Evolutionary conservation across 2,113 vertebrate genomes (phyloP).

Genomic region (Xenopus borealis): DNA sequence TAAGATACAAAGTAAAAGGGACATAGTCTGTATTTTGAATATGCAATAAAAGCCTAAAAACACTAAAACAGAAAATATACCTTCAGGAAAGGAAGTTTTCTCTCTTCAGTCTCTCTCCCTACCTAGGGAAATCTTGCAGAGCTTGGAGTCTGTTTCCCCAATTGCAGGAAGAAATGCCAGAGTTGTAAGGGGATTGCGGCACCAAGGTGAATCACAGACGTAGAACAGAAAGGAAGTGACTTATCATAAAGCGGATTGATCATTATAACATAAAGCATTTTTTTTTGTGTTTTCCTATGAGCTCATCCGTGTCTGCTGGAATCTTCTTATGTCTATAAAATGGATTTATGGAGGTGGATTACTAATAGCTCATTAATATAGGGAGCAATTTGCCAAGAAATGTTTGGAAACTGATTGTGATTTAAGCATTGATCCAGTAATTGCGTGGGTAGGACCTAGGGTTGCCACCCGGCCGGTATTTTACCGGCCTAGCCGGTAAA

Average conservation of each 20-base stretch:
- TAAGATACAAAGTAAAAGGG: too few species aligned
- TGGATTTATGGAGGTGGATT: slow-evolving; percentile 3
- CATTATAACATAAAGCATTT: background rate
- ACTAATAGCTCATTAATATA: too few species aligned
- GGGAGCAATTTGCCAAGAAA: too few species aligned
- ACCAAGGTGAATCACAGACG: background rate
- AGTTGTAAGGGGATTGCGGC: background rate
- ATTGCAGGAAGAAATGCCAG: background rate
- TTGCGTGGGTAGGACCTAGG: too few species aligned
- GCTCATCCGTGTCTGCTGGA: background rate
- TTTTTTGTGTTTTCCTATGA: background rate
- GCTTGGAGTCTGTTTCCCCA: background rate
- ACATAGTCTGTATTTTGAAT: background rate
- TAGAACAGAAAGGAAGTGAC: background rate
- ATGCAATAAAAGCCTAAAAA: background rate
- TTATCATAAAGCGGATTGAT: background rate
- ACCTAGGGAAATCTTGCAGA: background rate
- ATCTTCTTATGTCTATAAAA: background rate
- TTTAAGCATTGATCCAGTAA: too few species aligned
- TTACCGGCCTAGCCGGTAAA: too few species aligned
- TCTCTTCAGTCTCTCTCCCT: background rate
- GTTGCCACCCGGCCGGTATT: too few species aligned
- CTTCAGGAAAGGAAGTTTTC: background rate
- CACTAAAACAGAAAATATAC: background rate
- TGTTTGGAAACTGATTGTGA: too few species aligned